Percentiles rank a stretch among this genome's conserved stretches.
phyloP scores from a whole-genome alignment of 2,888 invertebrate species.

The Scaeva pyrastri region DNA sequence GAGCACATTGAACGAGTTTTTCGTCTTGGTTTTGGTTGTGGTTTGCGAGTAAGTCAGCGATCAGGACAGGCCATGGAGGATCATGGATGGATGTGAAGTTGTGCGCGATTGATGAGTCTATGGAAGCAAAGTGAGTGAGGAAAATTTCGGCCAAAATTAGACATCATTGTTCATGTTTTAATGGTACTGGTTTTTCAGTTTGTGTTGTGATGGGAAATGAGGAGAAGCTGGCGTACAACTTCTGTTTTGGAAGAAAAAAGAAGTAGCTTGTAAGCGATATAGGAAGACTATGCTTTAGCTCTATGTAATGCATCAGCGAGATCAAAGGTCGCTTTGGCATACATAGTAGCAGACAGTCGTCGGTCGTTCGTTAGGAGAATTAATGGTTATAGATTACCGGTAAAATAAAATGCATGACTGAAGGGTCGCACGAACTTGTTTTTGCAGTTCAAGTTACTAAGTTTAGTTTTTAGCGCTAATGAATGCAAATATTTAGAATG shows the following conservation, averaged over 20 bases:
- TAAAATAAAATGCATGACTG: too few relatives aligned
- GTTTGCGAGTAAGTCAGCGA: background rate
- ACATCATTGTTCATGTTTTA: conserved; percentile 65
- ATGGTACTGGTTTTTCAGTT: conserved; percentile 56
- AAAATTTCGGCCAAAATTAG: conserved; percentile 69
- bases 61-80: background rate
- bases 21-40: too few relatives aligned
- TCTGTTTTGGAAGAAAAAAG: background rate
- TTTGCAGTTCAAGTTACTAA: too few relatives aligned
- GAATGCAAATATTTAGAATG: too few relatives aligned
- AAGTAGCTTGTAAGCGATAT: background rate
- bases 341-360: conserved; percentile 19
- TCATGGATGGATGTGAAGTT: conserved; percentile 49
- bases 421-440: too few relatives aligned
- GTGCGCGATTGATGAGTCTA: conserved; percentile 52
- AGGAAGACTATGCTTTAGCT: background rate
- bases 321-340: conserved; percentile 46
- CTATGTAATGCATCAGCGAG: conserved; percentile 15
- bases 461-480: too few relatives aligned
- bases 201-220: conserved; percentile 32
- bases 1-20: conserved; percentile 57
- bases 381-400: background rate
- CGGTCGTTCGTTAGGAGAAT: conserved; percentile 9
- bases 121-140: conserved; percentile 61
- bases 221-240: conserved; percentile 32